Evolutionary conservation across 1,140 invertebrate genomes (phyloP).

Genomic region (Cotesia chilonis): DNA sequence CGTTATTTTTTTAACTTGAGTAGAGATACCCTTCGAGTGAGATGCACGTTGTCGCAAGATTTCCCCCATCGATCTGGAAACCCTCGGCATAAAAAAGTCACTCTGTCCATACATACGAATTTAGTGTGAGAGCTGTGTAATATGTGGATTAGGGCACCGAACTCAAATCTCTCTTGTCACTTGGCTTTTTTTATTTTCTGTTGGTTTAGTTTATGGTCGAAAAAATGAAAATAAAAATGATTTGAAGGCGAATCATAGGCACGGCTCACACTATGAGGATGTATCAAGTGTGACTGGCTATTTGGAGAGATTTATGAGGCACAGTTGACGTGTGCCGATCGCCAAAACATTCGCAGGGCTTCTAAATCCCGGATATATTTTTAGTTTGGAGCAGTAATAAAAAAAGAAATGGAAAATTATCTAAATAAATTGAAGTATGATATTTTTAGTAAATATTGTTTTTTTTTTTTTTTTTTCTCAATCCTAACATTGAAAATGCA

Average conservation of each 20-base stretch:
- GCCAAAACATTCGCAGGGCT: conserved; percentile 23
- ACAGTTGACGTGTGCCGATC: conserved; percentile 23
- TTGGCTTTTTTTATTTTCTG: conserved; percentile 8
- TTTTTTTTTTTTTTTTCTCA: too few species aligned
- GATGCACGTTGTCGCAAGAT: background rate
- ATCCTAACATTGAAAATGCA: too few species aligned
- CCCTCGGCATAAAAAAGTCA: conserved; percentile 25
- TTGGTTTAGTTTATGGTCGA: background rate
- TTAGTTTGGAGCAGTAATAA: conserved; percentile 23
- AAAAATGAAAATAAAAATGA: background rate
- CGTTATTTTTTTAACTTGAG: too few species aligned
- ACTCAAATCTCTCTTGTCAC: background rate
- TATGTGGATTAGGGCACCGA: background rate
- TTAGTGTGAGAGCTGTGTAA: too few species aligned
- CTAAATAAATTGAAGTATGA: too few species aligned
- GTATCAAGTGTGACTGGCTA: conserved; percentile 26
- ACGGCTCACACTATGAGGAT: background rate
- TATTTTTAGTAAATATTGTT: too few species aligned
- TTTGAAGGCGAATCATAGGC: too few species aligned
- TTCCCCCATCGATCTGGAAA: background rate
- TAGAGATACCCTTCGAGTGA: too few species aligned
- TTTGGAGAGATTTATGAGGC: conserved; percentile 19
- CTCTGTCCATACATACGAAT: background rate
- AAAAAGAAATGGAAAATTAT: background rate
- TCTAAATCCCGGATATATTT: conserved; percentile 7